These are phyloP conservation scores for Melinopterus prodromus DNA, from an alignment of 2,888 invertebrate genomes.

Conservation along the genomic window DNA sequence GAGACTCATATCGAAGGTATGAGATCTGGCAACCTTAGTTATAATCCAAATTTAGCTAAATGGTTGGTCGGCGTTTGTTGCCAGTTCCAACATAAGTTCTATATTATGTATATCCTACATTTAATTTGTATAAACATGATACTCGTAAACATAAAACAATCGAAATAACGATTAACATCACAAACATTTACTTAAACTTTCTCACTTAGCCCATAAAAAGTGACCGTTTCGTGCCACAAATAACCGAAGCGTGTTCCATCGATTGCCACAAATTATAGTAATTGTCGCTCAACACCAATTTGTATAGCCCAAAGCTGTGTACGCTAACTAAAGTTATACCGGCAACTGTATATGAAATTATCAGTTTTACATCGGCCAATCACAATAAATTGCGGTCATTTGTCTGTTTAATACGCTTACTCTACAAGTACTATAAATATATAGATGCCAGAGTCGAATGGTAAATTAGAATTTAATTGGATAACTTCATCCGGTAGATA, in stretches of 20 bases:
- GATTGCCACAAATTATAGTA: conserved; percentile 4
- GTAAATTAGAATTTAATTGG: not conserved
- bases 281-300: not conserved
- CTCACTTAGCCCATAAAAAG: not conserved
- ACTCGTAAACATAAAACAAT: too few relatives aligned
- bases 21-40: too few relatives aligned
- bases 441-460: not conserved
- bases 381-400: not conserved
- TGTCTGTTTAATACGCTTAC: not conserved
- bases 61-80: too few relatives aligned
- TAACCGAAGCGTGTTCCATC: not conserved
- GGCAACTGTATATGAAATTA: not conserved
- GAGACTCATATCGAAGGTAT: too few relatives aligned
- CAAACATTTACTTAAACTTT: not conserved
- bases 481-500: not conserved
- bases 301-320: not conserved
- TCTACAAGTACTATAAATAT: not conserved
- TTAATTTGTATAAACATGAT: too few relatives aligned
- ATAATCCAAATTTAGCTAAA: too few relatives aligned
- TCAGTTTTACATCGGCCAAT: not conserved
- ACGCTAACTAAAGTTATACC: not conserved
- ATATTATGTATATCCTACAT: too few relatives aligned
- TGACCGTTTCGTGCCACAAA: not conserved
- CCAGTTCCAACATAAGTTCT: too few relatives aligned
- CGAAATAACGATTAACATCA: not conserved